Conservation (phyloP, 2,113 vertebrate genomes). For the Myotis davidii region DNA sequence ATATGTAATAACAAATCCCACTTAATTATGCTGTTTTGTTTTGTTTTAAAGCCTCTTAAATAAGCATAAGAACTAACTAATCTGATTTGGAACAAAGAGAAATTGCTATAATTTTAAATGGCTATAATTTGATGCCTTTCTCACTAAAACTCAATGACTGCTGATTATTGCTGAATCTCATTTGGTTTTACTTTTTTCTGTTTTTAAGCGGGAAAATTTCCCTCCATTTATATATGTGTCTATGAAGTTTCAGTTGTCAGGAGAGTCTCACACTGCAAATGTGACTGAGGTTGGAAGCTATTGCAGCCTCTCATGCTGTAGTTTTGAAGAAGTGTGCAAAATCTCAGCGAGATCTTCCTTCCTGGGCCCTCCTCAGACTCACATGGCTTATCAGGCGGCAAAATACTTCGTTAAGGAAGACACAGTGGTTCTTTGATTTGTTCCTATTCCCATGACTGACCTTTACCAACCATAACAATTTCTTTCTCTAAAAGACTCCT, state of each 20-base stretch:
- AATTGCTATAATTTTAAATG: neutral
- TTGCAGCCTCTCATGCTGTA: neutral
- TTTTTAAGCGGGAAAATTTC: constrained; percentile 1
- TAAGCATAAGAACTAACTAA: neutral
- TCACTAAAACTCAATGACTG: neutral
- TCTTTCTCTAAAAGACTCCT: constrained; percentile 17
- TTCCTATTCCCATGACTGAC: neutral
- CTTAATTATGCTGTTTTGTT: neutral
- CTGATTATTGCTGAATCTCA: constrained; percentile 14
- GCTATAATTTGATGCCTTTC: neutral
- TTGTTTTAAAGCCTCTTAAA: neutral
- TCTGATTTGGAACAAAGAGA: neutral
- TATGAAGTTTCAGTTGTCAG: neutral
- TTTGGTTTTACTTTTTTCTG: neutral
- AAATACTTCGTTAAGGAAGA: neutral
- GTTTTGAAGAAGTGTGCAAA: too few species aligned
- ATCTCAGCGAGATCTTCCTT: neutral
- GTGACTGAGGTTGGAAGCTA: neutral
- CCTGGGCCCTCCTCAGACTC: neutral
- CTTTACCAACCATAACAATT: neutral
- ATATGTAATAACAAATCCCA: constrained; percentile 17
- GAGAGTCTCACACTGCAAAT: neutral
- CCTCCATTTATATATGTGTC: neutral
- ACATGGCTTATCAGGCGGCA: rapidly evolving
- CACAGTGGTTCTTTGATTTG: neutral